A percentile compares a stretch with the other conserved stretches of the same genome.
Evolutionary conservation across 2,113 vertebrate species (phyloP).

Genomic region (Apus apus): DNA sequence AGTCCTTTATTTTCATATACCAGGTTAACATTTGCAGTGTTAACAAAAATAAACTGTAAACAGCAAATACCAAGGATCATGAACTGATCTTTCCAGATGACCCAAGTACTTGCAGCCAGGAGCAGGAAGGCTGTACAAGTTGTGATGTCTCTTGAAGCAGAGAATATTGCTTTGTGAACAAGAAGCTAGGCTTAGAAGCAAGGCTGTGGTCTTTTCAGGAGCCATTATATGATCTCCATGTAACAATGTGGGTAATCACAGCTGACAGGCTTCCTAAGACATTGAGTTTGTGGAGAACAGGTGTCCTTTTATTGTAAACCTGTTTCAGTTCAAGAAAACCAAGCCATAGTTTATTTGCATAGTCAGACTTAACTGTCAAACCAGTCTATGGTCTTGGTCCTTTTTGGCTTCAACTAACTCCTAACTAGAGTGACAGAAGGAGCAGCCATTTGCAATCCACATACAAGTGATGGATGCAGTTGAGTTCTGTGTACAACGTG

Average conservation of each 20-base stretch:
- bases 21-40: neutral
- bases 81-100: neutral
- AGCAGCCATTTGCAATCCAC: rapidly evolving
- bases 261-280: neutral
- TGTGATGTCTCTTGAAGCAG: neutral
- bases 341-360: neutral
- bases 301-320: neutral
- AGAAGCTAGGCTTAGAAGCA: neutral
- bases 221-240: rapidly evolving
- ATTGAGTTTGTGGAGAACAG: neutral
- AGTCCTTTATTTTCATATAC: neutral
- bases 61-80: neutral
- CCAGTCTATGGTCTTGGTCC: neutral
- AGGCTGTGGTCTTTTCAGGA: neutral
- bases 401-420: neutral
- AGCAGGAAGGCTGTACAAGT: neutral
- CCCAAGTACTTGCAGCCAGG: neutral
- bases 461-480: neutral
- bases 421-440: neutral
- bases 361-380: neutral
- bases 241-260: neutral
- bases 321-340: neutral
- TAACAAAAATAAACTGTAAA: neutral
- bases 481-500: neutral
- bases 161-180: neutral